These are phyloP conservation scores for Eledona agricola DNA, from an alignment of 2,888 invertebrate genomes.

Conservation along the genomic window DNA sequence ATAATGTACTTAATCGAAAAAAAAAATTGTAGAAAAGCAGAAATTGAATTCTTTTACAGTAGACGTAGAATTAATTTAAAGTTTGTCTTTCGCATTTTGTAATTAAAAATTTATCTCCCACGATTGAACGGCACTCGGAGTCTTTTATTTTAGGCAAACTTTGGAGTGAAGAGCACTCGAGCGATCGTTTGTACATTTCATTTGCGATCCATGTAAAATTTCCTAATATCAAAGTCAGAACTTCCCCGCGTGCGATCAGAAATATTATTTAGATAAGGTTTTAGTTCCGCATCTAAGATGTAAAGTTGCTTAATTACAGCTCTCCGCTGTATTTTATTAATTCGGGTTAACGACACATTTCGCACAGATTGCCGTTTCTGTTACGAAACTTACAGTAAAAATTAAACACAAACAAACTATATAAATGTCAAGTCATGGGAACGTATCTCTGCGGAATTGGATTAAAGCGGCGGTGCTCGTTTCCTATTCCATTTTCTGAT, in stretches of 20 bases:
- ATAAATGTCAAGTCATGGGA: constrained; percentile 12
- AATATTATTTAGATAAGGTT: constrained; percentile 38
- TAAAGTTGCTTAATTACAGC: constrained; percentile 27
- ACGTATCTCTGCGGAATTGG: constrained; percentile 9
- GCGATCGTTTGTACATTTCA: constrained; percentile 6
- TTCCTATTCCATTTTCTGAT: no score
- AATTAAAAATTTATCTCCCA: constrained; percentile 33
- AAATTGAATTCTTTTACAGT: no score
- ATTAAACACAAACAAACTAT: constrained; percentile 21
- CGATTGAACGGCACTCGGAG: constrained; percentile 9
- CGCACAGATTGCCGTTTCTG: constrained; percentile 18
- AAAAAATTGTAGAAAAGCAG: no score
- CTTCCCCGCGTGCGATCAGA: constrained; percentile 35
- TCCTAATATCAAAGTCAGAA: constrained; percentile 23
- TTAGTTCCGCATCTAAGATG: constrained; percentile 24
- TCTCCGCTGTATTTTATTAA: constrained; percentile 32
- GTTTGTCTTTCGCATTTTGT: constrained; percentile 25
- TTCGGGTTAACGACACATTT: constrained; percentile 26
- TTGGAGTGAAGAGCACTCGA: not conserved
- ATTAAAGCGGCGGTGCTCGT: no score
- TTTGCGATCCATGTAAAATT: no score
- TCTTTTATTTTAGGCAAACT: constrained; percentile 1
- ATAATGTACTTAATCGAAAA: no score
- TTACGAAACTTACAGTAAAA: constrained; percentile 18
- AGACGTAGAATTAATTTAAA: no score